Evolutionary conservation across 2,113 vertebrate genomes (phyloP), one percentile per base, ranked within the genome.

Genomic region (Eidolon helvum): DNA sequence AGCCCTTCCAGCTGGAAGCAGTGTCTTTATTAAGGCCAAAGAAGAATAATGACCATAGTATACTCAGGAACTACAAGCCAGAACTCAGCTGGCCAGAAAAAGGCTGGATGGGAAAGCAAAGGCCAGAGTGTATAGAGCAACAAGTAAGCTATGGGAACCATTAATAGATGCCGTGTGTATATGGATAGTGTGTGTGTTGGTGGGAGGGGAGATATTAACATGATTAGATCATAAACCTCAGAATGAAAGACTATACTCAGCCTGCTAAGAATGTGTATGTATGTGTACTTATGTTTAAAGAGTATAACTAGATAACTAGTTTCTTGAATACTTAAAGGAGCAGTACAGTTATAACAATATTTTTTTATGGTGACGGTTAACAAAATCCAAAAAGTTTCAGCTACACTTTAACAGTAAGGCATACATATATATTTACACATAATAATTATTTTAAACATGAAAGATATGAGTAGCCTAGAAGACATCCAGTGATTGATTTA

Each of bases 391-490:
- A 50, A 50, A 50, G 50, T 50, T 50, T 50, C 50, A 50, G 50
- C 50, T 50, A 50, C 15, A 50, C 50, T 50, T 50, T 50, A 50
- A 50, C 15, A 50, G 50, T 50, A 50, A 50, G 50, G 50, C 50
- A 16, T 50, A 50, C 50, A 50, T 50, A 50, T 50, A 16, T 50
- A 16, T 50, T 50, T 50, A 50, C 15, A 16, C 50, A 50, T 50
- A 50, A 50, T 82, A 66, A 38, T 87, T 40, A 65, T 90, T 97
- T 83, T 59, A 90, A 95, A 96, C 35, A 38, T 38, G 63, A 48
- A 71, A 95, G 82, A 78, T 43, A 53, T 33, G 10, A 94, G 38
- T 65, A 85, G 22, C 7, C 16, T 69, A 45, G 30, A 74, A 95
- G 21, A 95, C 12, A 82, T 28, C 4, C 14, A 89, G 15, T 18